Evolutionary conservation across 2,888 invertebrate genomes (phyloP).

Genomic region (Tetranychus truncatus): DNA sequence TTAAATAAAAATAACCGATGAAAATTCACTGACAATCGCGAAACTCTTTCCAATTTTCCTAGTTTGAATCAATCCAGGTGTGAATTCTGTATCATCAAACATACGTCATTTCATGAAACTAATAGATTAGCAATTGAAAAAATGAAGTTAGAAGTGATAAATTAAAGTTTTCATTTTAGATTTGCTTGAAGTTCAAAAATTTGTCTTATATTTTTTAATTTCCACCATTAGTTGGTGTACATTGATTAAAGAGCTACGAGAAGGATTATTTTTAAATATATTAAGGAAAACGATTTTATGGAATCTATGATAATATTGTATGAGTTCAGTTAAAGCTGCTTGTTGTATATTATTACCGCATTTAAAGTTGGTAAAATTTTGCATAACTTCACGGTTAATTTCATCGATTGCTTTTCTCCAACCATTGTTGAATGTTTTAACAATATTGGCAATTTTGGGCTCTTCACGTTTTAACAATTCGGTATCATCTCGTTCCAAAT

Average conservation of each 20-base stretch:
- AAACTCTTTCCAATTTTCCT: background rate
- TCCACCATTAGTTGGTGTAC: slow-evolving; percentile 98
- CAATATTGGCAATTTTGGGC: slow-evolving; percentile 52
- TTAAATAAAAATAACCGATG: background rate
- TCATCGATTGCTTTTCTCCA: slow-evolving; percentile 93
- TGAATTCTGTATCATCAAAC: too few species aligned
- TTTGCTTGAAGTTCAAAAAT: background rate
- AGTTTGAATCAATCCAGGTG: too few species aligned
- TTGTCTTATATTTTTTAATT: slow-evolving; percentile 87
- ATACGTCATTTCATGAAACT: too few species aligned
- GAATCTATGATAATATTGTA: slow-evolving; percentile 93
- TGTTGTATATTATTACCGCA: slow-evolving; percentile 74
- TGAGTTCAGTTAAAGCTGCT: slow-evolving; percentile 76
- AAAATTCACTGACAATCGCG: background rate
- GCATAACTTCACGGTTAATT: slow-evolving; percentile 77
- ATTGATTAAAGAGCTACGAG: slow-evolving; percentile 68
- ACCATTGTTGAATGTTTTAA: slow-evolving; percentile 67
- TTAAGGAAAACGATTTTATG: slow-evolving; percentile 71
- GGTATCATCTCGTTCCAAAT: slow-evolving; percentile 50
- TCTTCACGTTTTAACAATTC: slow-evolving; percentile 36
- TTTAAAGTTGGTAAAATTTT: slow-evolving; percentile 86
- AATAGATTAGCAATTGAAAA: background rate
- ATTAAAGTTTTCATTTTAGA: background rate
- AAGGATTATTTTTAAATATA: slow-evolving; percentile 36
- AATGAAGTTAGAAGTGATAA: background rate